Conservation (phyloP, 2,113 vertebrate species). For the Zeus faber region DNA sequence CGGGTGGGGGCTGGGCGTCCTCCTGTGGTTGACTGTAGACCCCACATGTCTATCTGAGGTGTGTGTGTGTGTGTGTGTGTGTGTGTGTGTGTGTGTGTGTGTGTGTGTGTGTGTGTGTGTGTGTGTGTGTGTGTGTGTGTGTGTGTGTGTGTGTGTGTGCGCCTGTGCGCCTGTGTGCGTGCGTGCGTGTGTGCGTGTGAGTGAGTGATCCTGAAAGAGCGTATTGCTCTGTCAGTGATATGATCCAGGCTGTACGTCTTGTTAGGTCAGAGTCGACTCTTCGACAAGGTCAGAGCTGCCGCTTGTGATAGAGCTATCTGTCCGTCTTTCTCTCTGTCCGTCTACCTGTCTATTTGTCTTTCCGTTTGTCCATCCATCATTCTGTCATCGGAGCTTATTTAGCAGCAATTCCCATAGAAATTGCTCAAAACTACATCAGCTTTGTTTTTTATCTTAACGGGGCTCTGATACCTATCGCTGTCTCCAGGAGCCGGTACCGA, state of each 20-base stretch:
- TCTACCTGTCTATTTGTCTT: neutral
- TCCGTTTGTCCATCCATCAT: neutral
- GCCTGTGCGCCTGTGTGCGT: neutral
- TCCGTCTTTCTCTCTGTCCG: slow-evolving; percentile 5
- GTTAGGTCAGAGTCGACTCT: slow-evolving; percentile 36
- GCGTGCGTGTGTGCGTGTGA: slow-evolving; percentile 3
- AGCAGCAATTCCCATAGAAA: neutral
- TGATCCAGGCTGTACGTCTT: slow-evolving; percentile 39
- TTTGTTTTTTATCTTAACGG: too few relatives aligned
- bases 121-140: neutral
- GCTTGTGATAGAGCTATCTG: slow-evolving; percentile 31
- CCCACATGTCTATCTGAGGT: neutral
- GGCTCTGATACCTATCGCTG: too few relatives aligned
- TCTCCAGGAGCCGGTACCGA: too few relatives aligned
- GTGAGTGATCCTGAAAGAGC: neutral
- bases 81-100: neutral
- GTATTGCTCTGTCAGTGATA: slow-evolving; percentile 30
- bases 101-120: neutral
- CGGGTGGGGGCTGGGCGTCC: too few relatives aligned
- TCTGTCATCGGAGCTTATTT: neutral
- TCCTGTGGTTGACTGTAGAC: too few relatives aligned
- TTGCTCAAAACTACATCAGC: too few relatives aligned
- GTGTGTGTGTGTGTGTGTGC: neutral
- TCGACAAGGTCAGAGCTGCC: slow-evolving; percentile 31
- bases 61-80: slow-evolving; percentile 6